phyloP scores from a whole-genome alignment of 2,888 invertebrate species.

The Sminthurinus aureus region DNA sequence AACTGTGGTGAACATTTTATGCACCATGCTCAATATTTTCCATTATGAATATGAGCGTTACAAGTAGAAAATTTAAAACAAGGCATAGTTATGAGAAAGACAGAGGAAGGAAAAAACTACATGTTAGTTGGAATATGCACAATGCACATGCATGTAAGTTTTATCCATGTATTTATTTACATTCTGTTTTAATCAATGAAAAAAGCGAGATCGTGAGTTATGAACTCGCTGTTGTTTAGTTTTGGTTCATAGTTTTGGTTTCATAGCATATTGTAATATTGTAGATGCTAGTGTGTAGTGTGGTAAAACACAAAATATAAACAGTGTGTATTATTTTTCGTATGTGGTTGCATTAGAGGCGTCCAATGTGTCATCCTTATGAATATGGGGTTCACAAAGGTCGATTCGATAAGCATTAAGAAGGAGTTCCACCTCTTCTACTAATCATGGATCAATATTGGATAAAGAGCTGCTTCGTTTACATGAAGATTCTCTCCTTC shows the following conservation, averaged over 20 bases:
- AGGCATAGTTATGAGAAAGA: no score
- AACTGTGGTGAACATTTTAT: background rate
- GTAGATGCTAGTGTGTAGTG: background rate
- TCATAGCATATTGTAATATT: background rate
- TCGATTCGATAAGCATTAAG: slow-evolving; percentile 43
- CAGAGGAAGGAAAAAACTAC: no score
- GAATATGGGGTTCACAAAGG: slow-evolving; percentile 40
- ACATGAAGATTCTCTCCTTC: background rate
- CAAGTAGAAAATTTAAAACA: background rate
- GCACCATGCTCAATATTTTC: background rate
- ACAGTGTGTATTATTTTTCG: background rate
- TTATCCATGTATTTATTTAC: slow-evolving; percentile 7
- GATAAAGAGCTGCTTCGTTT: slow-evolving; percentile 27
- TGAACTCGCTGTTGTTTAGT: slow-evolving; percentile 20
- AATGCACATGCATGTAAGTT: no score
- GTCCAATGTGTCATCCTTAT: slow-evolving; percentile 44
- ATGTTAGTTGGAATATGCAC: no score
- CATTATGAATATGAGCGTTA: no score
- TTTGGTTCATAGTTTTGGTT: no score
- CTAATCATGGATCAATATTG: slow-evolving; percentile 41
- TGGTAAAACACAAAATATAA: background rate
- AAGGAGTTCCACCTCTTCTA: slow-evolving; percentile 38
- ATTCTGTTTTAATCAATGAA: slow-evolving; percentile 12
- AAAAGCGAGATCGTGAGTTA: slow-evolving; percentile 38
- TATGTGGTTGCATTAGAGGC: slow-evolving; percentile 41